Conservation (phyloP, 2,888 invertebrate species). For the Nomada goodeniana region DNA sequence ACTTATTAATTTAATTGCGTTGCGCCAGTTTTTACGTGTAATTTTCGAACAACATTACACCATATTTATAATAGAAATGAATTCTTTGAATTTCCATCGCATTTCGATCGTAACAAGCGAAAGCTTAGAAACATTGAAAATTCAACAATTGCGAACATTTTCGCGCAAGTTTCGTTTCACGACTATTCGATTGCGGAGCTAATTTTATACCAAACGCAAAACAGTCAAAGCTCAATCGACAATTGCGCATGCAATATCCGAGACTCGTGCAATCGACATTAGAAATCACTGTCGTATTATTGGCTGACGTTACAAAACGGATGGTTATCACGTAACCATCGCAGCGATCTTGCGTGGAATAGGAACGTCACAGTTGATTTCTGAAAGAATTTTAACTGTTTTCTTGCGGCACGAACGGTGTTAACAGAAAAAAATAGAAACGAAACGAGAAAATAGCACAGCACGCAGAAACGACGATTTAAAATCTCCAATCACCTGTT, state of each 20-base stretch:
- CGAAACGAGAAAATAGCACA: not conserved
- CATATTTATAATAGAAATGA: not conserved
- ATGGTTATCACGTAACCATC: conserved; percentile 12
- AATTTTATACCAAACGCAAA: not conserved
- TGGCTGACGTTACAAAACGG: conserved; percentile 10
- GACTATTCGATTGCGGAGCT: not conserved
- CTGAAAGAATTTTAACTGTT: not conserved
- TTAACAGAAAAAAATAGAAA: not conserved
- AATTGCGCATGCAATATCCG: not conserved
- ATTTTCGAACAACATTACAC: too few relatives aligned
- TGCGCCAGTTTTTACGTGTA: too few relatives aligned
- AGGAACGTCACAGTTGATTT: conserved; percentile 16
- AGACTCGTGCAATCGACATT: not conserved
- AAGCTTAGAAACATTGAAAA: too few relatives aligned
- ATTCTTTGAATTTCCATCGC: not conserved
- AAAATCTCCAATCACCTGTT: not conserved
- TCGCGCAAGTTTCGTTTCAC: too few relatives aligned
- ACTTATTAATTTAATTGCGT: too few relatives aligned
- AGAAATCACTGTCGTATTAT: conserved; percentile 1
- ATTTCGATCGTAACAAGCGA: not conserved
- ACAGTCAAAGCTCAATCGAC: not conserved
- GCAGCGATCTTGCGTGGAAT: not conserved
- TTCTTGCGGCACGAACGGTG: not conserved
- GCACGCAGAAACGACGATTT: not conserved
- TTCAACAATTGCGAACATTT: too few relatives aligned